These are phyloP conservation scores for Phortica okadai DNA, from an alignment of 2,888 invertebrate genomes.

Conservation along the genomic window DNA sequence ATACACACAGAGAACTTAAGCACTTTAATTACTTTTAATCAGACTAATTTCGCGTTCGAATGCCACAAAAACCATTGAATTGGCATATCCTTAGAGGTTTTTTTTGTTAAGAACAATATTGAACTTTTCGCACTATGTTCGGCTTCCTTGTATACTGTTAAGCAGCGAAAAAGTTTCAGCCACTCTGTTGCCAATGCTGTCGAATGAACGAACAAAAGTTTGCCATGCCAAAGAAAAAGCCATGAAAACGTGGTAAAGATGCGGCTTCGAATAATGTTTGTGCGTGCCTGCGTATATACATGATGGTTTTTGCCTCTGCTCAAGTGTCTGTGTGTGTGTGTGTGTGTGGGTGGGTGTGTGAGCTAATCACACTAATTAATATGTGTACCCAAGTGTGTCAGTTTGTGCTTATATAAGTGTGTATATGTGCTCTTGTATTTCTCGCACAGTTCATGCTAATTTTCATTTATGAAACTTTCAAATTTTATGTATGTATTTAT, in stretches of 20 bases:
- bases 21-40: constrained; percentile 30
- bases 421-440: constrained; percentile 7
- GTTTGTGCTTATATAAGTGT: constrained; percentile 1
- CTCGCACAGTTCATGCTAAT: constrained; percentile 28
- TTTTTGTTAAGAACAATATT: constrained; percentile 15
- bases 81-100: constrained; percentile 24
- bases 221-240: too few species aligned
- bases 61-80: constrained; percentile 11
- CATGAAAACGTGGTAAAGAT: too few species aligned
- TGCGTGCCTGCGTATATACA: background rate
- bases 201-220: too few species aligned
- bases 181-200: too few species aligned
- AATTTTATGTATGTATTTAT: constrained; percentile 23
- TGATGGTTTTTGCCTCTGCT: background rate
- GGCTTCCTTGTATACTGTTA: background rate
- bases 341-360: background rate
- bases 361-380: constrained; percentile 6
- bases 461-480: constrained; percentile 30
- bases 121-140: background rate
- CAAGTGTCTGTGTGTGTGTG: background rate
- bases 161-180: too few species aligned
- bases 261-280: background rate
- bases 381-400: background rate
- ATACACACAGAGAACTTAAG: background rate
- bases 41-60: constrained; percentile 23